These are phyloP conservation scores for Dreissena rostriformis DNA, from an alignment of 1,140 invertebrate species.

Conservation along the genomic window DNA sequence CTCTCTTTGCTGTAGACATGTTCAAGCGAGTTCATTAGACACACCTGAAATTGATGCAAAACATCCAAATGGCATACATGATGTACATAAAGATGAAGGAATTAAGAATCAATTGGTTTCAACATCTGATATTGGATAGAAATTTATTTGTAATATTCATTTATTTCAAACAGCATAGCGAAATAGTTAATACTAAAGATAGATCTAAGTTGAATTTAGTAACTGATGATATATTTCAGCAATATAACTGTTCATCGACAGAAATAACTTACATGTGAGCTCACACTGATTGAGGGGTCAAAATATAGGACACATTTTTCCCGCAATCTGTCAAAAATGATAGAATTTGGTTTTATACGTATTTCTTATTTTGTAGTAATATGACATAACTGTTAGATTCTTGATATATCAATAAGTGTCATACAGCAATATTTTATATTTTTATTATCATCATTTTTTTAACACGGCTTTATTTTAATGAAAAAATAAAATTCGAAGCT, in stretches of 20 bases:
- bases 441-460: not conserved
- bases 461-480: no score
- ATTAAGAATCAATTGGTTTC: no score
- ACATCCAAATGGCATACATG: not conserved
- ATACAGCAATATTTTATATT: not conserved
- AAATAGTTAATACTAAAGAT: no score
- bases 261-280: no score
- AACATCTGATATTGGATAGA: no score
- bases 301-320: constrained; percentile 44
- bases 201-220: no score
- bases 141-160: no score
- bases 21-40: not conserved
- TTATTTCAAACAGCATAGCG: no score
- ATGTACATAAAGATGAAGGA: no score
- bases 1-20: constrained; percentile 58
- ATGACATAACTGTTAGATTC: not conserved
- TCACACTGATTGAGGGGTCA: not conserved
- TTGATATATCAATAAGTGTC: not conserved
- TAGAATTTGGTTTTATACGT: not conserved
- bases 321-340: constrained; percentile 32
- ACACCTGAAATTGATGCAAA: not conserved
- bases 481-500: no score
- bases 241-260: no score
- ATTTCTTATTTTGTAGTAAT: not conserved
- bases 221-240: no score